phyloP scores from a whole-genome alignment of 1,140 invertebrate species.

The Pomacea maculata region DNA sequence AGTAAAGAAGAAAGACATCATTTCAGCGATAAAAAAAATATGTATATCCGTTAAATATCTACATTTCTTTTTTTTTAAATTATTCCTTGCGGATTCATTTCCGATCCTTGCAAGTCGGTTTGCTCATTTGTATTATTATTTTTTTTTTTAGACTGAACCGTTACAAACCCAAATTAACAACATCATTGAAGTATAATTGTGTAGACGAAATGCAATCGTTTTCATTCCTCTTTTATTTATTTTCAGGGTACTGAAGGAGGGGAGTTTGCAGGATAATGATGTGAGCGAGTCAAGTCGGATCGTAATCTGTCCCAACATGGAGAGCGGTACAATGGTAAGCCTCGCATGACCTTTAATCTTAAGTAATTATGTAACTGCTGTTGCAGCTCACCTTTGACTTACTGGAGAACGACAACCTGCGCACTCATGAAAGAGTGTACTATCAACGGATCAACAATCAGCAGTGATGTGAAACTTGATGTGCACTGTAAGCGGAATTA shows the following conservation, averaged over 20 bases:
- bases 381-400: background rate
- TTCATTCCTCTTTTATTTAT: constrained; percentile 50
- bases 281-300: constrained; percentile 87
- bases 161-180: background rate
- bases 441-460: too few species aligned
- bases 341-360: too few species aligned
- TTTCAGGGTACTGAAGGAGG: constrained; percentile 87
- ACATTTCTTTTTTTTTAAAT: too few species aligned
- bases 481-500: too few species aligned
- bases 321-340: constrained; percentile 92
- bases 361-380: background rate
- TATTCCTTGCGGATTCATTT: too few species aligned
- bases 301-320: constrained; percentile 89
- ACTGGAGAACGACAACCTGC: background rate
- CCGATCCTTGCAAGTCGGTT: too few species aligned
- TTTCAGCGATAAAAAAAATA: too few species aligned
- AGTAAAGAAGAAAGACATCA: too few species aligned
- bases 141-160: too few species aligned
- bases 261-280: constrained; percentile 85
- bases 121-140: too few species aligned
- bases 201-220: constrained; percentile 14
- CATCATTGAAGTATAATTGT: background rate
- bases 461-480: too few species aligned
- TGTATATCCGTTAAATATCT: too few species aligned
- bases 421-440: background rate